These are phyloP conservation scores for Oophaga sylvatica DNA, from an alignment of 2,797 vertebrate species.

Conservation along the genomic window DNA sequence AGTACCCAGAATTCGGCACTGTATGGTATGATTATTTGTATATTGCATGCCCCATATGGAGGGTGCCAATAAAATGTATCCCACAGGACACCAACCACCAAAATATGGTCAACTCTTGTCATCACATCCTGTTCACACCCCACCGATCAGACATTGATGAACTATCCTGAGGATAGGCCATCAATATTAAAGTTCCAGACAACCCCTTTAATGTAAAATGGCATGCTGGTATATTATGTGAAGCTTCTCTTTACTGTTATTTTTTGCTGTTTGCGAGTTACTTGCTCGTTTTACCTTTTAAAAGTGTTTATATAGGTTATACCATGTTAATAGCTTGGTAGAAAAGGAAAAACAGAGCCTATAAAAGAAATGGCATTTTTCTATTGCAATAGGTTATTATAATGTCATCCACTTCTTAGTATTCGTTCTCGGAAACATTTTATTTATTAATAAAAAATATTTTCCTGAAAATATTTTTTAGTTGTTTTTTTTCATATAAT, in stretches of 20 bases:
- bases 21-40: too few relatives aligned
- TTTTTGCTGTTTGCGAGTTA: not conserved
- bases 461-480: not conserved
- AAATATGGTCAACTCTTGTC: too few relatives aligned
- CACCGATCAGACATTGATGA: too few relatives aligned
- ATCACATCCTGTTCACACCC: too few relatives aligned
- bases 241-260: not conserved
- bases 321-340: not conserved
- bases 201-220: too few relatives aligned
- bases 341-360: not conserved
- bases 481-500: not conserved
- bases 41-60: too few relatives aligned
- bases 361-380: not conserved
- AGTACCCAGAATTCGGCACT: too few relatives aligned
- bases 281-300: not conserved
- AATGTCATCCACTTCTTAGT: not conserved
- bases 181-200: too few relatives aligned
- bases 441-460: not conserved
- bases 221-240: too few relatives aligned
- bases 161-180: too few relatives aligned
- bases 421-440: not conserved
- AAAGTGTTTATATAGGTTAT: not conserved
- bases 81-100: too few relatives aligned
- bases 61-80: too few relatives aligned
- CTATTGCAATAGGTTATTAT: not conserved